Evolutionary conservation across 30 jellyfish, hydroid and myxozoan species (phyloP).

Genomic region (Turritopsis rubra): DNA sequence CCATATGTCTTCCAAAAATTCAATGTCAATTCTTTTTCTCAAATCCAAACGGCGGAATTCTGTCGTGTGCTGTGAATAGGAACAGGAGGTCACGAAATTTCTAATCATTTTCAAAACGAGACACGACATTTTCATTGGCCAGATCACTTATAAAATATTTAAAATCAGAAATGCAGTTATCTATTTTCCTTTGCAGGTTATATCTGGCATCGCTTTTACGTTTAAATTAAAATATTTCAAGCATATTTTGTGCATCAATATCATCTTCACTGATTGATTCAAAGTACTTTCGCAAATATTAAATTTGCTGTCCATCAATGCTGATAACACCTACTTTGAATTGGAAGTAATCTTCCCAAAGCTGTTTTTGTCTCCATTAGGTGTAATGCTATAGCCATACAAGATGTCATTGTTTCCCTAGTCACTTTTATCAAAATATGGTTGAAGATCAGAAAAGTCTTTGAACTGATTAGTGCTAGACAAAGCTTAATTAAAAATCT

Average conservation of each 20-base stretch:
- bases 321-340: background rate
- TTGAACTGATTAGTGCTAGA: background rate
- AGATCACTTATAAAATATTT: background rate
- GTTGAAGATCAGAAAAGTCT: background rate
- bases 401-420: background rate
- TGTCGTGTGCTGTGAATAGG: background rate
- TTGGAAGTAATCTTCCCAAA: background rate
- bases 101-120: background rate
- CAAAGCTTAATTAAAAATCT: background rate
- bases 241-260: background rate
- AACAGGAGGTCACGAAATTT: background rate
- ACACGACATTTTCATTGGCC: background rate
- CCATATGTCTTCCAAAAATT: background rate
- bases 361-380: background rate
- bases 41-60: background rate
- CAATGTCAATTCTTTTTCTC: background rate
- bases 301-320: background rate
- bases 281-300: background rate
- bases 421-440: background rate
- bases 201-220: background rate
- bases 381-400: background rate
- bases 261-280: background rate
- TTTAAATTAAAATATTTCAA: too few species aligned
- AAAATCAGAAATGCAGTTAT: background rate
- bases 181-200: background rate